These are phyloP conservation scores for Melanocharis versteri DNA, from an alignment of 2,113 vertebrate species.

Conservation along the genomic window DNA sequence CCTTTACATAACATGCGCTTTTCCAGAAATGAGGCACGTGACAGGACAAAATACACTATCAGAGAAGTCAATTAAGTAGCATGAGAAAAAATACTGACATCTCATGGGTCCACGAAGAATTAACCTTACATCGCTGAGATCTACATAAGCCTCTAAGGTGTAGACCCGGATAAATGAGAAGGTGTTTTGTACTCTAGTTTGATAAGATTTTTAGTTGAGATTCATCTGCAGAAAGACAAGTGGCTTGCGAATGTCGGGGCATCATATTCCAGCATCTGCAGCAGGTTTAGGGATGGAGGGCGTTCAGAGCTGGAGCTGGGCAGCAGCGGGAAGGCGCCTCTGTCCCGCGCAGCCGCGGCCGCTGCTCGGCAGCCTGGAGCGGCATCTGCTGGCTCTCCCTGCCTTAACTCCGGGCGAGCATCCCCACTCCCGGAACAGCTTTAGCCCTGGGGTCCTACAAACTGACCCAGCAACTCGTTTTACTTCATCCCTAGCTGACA, in stretches of 20 bases:
- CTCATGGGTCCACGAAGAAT: not conserved
- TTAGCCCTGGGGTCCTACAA: fast-evolving
- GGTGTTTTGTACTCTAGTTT: not conserved
- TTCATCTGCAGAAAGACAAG: not conserved
- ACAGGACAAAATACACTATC: not conserved
- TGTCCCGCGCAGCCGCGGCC: fast-evolving
- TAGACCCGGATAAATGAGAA: not conserved
- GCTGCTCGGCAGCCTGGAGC: not conserved
- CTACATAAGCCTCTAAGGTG: not conserved
- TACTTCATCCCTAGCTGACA: not conserved
- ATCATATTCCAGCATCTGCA: not conserved
- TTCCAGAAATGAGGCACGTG: not conserved
- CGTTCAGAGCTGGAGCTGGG: too few relatives aligned
- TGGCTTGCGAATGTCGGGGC: fast-evolving
- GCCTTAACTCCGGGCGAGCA: fast-evolving
- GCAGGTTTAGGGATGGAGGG: fast-evolving
- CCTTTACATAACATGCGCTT: not conserved
- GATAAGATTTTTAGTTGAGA: not conserved
- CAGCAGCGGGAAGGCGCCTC: fast-evolving
- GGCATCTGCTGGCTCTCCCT: not conserved
- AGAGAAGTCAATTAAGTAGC: not conserved
- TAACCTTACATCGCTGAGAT: not conserved
- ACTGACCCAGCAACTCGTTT: not conserved
- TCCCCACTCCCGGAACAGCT: fast-evolving
- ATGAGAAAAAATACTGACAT: not conserved